These are phyloP conservation scores for Drosophila limbata DNA, from an alignment of 2,888 invertebrate species.

Conservation along the genomic window DNA sequence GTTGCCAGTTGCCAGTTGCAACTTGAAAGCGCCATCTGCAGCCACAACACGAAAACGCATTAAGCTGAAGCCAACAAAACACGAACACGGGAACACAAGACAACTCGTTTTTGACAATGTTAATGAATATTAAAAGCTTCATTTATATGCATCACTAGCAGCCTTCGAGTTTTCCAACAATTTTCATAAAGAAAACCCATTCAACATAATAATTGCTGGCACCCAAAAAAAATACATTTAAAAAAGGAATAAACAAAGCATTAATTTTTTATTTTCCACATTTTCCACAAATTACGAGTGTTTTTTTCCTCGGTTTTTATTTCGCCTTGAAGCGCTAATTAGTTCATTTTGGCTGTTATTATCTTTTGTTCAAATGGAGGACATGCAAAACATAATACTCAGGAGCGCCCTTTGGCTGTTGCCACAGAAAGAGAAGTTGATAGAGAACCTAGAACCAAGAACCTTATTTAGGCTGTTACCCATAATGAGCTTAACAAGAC, in stretches of 20 bases:
- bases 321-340: constrained; percentile 65
- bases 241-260: constrained; percentile 5
- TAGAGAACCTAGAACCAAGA: not conserved
- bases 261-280: constrained; percentile 20
- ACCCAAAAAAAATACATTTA: not conserved
- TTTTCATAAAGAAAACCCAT: constrained; percentile 16
- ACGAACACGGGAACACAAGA: constrained; percentile 11
- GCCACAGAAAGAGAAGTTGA: constrained; percentile 4
- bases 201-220: constrained; percentile 48
- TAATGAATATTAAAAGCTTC: constrained; percentile 48
- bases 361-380: constrained; percentile 57
- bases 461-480: constrained; percentile 17
- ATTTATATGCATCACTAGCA: constrained; percentile 43
- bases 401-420: constrained; percentile 44
- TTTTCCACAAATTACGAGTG: constrained; percentile 8
- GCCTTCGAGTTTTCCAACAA: not conserved
- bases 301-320: constrained; percentile 3
- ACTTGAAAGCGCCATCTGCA: constrained; percentile 5
- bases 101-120: constrained; percentile 35
- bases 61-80: constrained; percentile 31
- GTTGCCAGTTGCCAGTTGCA: constrained; percentile 3
- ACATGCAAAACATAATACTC: constrained; percentile 56
- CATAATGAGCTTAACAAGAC: constrained; percentile 63
- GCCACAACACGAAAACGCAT: constrained; percentile 46
- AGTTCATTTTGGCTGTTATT: constrained; percentile 63